Conservation (phyloP, 1,140 invertebrate genomes). For the Protaetia brevitarsis region DNA sequence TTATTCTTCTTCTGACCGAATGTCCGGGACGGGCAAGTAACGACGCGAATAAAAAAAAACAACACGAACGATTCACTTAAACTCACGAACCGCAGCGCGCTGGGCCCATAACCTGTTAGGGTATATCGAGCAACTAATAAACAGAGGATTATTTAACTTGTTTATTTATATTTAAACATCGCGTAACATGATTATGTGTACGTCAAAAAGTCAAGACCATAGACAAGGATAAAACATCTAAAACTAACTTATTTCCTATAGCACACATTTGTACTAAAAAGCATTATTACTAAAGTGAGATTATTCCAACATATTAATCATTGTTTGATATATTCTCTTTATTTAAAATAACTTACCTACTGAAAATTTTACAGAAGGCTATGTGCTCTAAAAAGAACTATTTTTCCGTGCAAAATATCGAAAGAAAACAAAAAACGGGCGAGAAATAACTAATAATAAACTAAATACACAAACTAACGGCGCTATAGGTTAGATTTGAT, state of each 20-base stretch:
- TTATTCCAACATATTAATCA: background rate
- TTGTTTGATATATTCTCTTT: too few relatives aligned
- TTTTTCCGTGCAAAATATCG: too few relatives aligned
- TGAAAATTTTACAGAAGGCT: too few relatives aligned
- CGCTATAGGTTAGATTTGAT: too few relatives aligned
- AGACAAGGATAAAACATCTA: too few relatives aligned
- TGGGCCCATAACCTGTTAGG: conserved; percentile 3
- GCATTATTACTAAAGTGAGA: background rate
- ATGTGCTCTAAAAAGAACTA: too few relatives aligned
- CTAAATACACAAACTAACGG: too few relatives aligned
- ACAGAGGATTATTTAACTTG: background rate
- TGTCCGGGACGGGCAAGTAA: background rate
- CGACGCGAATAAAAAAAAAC: background rate
- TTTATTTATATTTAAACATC: background rate
- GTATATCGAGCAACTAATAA: background rate
- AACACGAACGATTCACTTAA: background rate
- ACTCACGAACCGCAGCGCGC: background rate
- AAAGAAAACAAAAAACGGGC: too few relatives aligned
- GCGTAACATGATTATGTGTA: background rate
- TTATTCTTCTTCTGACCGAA: too few relatives aligned
- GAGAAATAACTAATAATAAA: too few relatives aligned
- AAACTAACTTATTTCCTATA: background rate
- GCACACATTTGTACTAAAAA: background rate
- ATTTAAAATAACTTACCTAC: too few relatives aligned
- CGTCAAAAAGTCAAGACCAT: too few relatives aligned